Evolutionary conservation across 2,113 vertebrate genomes (phyloP).

Genomic region (Lutjanus erythropterus): DNA sequence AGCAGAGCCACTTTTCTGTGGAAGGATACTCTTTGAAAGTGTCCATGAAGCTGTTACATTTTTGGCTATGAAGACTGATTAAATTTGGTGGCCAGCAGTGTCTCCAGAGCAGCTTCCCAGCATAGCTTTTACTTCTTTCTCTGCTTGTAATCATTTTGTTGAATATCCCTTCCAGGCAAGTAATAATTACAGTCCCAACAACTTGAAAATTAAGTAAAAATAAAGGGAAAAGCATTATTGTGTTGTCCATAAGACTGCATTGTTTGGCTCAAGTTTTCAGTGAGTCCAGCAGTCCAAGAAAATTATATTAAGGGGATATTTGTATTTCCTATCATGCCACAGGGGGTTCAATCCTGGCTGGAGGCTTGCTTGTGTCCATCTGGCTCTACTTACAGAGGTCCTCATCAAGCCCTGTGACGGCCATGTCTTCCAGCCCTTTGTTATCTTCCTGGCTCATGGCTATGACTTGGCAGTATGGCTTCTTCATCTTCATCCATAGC

Average conservation of each 20-base stretch:
- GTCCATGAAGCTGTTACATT: constrained; percentile 8
- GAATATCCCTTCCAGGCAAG: constrained; percentile 11
- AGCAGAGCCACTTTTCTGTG: constrained; percentile 25
- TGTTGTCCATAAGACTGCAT: constrained; percentile 6
- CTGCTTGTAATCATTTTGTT: constrained; percentile 11
- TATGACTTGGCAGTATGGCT: constrained; percentile 49
- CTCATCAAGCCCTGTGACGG: constrained; percentile 20
- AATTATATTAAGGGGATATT: neutral
- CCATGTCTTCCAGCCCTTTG: constrained; percentile 57
- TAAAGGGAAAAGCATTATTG: constrained; percentile 13
- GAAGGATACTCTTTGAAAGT: constrained; percentile 8
- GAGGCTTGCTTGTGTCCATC: neutral
- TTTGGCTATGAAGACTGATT: constrained; percentile 11
- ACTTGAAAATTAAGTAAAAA: constrained; percentile 4
- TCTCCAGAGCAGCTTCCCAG: constrained; percentile 7
- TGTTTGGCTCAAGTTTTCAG: constrained; percentile 22
- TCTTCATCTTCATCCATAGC: constrained; percentile 33
- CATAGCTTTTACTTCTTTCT: neutral
- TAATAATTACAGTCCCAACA: constrained; percentile 1
- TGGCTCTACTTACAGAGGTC: constrained; percentile 15
- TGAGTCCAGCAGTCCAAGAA: constrained; percentile 29
- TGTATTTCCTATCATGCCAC: constrained; percentile 31
- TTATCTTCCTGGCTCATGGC: constrained; percentile 71
- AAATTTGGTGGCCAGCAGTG: constrained; percentile 5
- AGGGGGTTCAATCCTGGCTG: constrained; percentile 25